Evolutionary conservation across 2,888 invertebrate species (phyloP), one percentile per base, ranked within the genome.

Genomic region (Chaetogeoica ovagalla): DNA sequence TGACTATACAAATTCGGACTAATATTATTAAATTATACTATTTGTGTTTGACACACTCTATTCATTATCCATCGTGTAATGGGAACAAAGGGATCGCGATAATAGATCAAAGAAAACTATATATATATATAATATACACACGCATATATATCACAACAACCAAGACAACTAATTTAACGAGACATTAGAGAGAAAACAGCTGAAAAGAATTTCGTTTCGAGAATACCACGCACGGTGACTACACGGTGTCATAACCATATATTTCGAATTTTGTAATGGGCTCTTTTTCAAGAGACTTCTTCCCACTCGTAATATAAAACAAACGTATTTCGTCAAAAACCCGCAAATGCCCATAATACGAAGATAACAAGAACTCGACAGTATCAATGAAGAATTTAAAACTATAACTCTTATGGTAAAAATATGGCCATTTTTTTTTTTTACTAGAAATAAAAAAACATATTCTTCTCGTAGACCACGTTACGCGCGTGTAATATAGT

Each of bases 121-220:
- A 59, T 43, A 48, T 13, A 48, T 13, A 60, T 30, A 30, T 13
- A 69, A 52, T 30, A 43, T 43, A 43, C 6, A 43, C 6, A 43
- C 6, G 13, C 3, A 48, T 48, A 60, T 55, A 30, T 13, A 69
- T 30, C 2, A 19, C 19, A 55, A 55, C 19, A 5, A 13, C 52
- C 19, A 52, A 30, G 23, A 52, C 19, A 19, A 55, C 52, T 52
- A 55, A 55, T 69, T 69, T 1, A 69, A 55, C n/a, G 11, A n/a
- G n/a, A n/a, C 52, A 30, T 30, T 19, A 55, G 7, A 55, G 19
- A 55, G 9, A 69, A 30, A 19, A 30, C 30, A 19, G 48, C 6
- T 52, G 19, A 69, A 69, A 52, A 69, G 69, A 69, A 69, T 69
- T 55, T n/a, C 19, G 19, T 52, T 37, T 55, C 23, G 3, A 68